These are phyloP conservation scores for Acipenser ruthenus DNA, from an alignment of 2,797 vertebrate species.

Conservation along the genomic window DNA sequence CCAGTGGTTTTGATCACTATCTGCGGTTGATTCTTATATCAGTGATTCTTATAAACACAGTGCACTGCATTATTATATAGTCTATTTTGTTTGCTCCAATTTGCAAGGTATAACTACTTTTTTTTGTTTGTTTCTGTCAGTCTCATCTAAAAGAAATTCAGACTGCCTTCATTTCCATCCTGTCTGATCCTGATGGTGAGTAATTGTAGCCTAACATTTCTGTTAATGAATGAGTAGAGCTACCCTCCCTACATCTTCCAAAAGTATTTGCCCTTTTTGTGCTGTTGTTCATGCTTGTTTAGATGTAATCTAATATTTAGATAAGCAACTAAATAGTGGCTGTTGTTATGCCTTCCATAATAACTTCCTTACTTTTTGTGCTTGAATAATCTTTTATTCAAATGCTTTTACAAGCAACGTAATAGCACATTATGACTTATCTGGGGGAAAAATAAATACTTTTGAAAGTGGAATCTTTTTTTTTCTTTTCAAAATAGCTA, in stretches of 20 bases:
- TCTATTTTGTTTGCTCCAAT: not conserved
- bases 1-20: no score
- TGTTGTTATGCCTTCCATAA: no score
- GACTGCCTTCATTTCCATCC: slow-evolving; percentile 83
- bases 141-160: slow-evolving; percentile 93
- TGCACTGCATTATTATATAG: not conserved
- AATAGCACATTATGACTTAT: not conserved
- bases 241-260: slow-evolving; percentile 7
- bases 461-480: slow-evolving; percentile 5
- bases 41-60: no score
- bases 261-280: no score
- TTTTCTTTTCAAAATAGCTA: not conserved
- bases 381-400: slow-evolving; percentile 5
- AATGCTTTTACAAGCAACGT: no score
- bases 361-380: no score
- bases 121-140: slow-evolving; percentile 48
- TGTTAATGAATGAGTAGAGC: slow-evolving; percentile 25
- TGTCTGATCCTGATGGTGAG: slow-evolving; percentile 94
- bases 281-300: no score
- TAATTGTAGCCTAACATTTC: slow-evolving; percentile 24
- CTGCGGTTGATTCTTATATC: no score
- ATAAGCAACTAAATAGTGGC: no score
- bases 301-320: no score
- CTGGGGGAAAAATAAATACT: slow-evolving; percentile 2
- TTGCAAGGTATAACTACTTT: no score